These are phyloP conservation scores for Phania funesta DNA, from an alignment of 2,888 invertebrate genomes.

Conservation along the genomic window DNA sequence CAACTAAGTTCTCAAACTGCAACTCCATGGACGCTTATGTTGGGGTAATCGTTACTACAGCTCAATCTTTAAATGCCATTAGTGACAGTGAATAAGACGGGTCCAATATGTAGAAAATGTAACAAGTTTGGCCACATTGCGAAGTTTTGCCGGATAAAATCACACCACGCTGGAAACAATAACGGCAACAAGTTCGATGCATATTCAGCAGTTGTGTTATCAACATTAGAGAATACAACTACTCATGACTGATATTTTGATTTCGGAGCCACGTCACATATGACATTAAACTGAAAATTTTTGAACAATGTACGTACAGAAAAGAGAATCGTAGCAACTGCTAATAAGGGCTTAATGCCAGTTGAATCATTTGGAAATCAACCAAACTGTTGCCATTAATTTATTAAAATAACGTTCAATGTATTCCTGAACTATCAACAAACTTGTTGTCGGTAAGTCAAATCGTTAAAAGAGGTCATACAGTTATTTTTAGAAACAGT, in stretches of 20 bases:
- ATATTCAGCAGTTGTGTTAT: too few species aligned
- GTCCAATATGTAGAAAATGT: slow-evolving; percentile 47
- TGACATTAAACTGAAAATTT: slow-evolving; percentile 1
- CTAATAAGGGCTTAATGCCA: slow-evolving; percentile 1
- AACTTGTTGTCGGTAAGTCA: slow-evolving; percentile 49
- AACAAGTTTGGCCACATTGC: too few species aligned
- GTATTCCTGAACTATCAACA: slow-evolving; percentile 31
- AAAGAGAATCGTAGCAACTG: background rate
- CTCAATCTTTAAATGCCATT: slow-evolving; percentile 49
- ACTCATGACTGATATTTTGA: too few species aligned
- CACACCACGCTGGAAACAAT: too few species aligned
- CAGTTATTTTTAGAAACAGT: slow-evolving; percentile 32
- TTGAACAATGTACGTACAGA: background rate
- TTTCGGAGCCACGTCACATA: too few species aligned
- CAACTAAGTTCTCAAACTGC: slow-evolving; percentile 46
- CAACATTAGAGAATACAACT: too few species aligned
- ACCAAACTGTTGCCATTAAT: background rate
- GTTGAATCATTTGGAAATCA: background rate
- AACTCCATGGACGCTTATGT: slow-evolving; percentile 53
- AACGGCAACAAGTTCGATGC: too few species aligned
- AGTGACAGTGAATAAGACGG: slow-evolving; percentile 25
- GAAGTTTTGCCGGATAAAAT: too few species aligned
- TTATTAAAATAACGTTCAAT: slow-evolving; percentile 29
- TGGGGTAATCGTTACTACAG: slow-evolving; percentile 37
- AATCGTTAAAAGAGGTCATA: slow-evolving; percentile 45